Percentiles rank a stretch among this genome's conserved stretches.
Evolutionary conservation across 2,113 vertebrate species (phyloP).

Genomic region (Muntiacus reevesi): DNA sequence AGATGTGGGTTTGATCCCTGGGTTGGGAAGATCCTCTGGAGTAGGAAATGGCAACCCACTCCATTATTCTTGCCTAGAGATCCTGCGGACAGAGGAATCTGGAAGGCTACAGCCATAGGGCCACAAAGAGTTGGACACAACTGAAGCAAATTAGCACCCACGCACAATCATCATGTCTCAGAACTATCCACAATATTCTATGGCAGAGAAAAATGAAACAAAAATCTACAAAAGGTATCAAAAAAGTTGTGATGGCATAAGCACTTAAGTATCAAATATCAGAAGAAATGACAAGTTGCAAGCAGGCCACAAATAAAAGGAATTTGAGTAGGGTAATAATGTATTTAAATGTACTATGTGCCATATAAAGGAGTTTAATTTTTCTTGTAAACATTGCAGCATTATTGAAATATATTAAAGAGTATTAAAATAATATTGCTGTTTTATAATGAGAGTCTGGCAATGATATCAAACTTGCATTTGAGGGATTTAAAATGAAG

Average conservation of each 20-base stretch:
- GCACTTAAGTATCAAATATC: not conserved
- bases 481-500: not conserved
- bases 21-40: not conserved
- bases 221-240: not conserved
- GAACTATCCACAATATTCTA: not conserved
- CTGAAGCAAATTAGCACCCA: not conserved
- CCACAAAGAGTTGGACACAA: not conserved
- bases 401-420: not conserved
- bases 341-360: not conserved
- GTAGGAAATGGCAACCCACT: not conserved
- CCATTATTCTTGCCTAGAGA: not conserved
- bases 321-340: not conserved
- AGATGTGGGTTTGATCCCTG: not conserved
- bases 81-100: not conserved
- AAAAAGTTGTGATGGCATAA: not conserved
- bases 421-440: not conserved
- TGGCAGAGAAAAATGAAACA: not conserved
- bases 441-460: not conserved
- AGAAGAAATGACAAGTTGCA: not conserved
- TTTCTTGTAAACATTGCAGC: not conserved
- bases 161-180: fast-evolving
- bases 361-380: not conserved
- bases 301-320: not conserved
- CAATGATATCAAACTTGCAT: not conserved
- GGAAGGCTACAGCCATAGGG: not conserved